Conservation (phyloP, 2,113 vertebrate genomes). For the Paratilapia polleni region DNA sequence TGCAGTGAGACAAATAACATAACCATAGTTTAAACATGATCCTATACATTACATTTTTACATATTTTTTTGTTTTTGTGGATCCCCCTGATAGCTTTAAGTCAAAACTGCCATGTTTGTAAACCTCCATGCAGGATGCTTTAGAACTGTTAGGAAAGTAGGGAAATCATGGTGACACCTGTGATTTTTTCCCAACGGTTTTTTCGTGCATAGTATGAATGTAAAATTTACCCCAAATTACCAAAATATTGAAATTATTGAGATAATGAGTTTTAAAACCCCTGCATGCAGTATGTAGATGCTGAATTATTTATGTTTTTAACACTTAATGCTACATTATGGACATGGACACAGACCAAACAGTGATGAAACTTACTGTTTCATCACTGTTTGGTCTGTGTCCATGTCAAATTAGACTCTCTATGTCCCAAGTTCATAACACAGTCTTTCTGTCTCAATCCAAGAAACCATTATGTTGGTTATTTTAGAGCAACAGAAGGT, state of each 20-base stretch:
- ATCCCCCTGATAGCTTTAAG: not conserved
- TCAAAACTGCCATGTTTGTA: not conserved
- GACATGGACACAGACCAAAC: too few relatives aligned
- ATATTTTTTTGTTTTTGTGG: not conserved
- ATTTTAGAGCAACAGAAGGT: not conserved
- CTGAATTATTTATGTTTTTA: too few relatives aligned
- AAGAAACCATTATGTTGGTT: not conserved
- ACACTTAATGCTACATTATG: too few relatives aligned
- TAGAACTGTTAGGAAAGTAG: not conserved
- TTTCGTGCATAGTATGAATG: not conserved
- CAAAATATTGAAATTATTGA: not conserved
- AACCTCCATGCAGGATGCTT: not conserved
- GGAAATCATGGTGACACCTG: too few relatives aligned
- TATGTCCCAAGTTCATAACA: not conserved
- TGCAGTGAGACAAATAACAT: slow-evolving; percentile 24
- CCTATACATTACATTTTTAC: not conserved
- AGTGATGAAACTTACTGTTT: too few relatives aligned
- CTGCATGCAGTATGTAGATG: not conserved
- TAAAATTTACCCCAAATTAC: not conserved
- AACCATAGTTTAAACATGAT: slow-evolving; percentile 11
- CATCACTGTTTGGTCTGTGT: not conserved
- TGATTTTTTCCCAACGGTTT: too few relatives aligned
- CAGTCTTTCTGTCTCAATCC: not conserved
- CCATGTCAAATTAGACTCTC: not conserved
- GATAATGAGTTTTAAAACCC: fast-evolving